Evolutionary conservation across 1,140 invertebrate species (phyloP).

Genomic region (Drosophila persimilis): DNA sequence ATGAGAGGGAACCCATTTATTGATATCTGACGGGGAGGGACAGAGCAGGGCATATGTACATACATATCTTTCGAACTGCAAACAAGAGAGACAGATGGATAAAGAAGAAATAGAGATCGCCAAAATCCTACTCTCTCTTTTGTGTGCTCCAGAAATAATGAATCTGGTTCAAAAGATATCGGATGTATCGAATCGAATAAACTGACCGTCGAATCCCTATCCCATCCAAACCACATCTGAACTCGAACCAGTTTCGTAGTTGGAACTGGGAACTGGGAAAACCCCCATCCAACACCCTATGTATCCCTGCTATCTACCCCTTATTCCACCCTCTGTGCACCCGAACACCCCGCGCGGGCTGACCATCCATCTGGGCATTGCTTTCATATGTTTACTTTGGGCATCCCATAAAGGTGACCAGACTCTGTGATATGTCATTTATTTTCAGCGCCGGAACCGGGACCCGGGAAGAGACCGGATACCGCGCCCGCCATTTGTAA

Average conservation of each 20-base stretch:
- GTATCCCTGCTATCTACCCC: conserved; percentile 17
- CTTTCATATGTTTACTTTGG: conserved; percentile 58
- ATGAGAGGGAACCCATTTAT: conserved; percentile 41
- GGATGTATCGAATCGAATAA: too few species aligned
- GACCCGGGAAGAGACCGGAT: too few species aligned
- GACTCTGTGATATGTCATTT: conserved; percentile 76
- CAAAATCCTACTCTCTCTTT: too few species aligned
- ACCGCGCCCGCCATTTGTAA: conserved; percentile 61
- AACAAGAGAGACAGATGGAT: background rate
- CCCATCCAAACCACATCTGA: too few species aligned
- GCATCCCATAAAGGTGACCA: conserved; percentile 72
- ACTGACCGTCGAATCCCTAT: too few species aligned
- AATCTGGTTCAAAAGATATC: too few species aligned
- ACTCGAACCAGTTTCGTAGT: too few species aligned
- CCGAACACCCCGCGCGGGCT: background rate
- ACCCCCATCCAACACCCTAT: too few species aligned
- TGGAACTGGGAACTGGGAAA: too few species aligned
- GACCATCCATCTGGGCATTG: conserved; percentile 16
- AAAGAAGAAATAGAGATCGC: too few species aligned
- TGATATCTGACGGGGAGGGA: conserved; percentile 17
- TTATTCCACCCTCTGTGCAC: background rate
- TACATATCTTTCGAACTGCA: background rate
- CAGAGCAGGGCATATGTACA: background rate
- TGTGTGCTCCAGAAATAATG: too few species aligned
- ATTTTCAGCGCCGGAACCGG: conserved; percentile 54